Conservation (phyloP, 2,888 invertebrate species). For the Drosophila algonquin region DNA sequence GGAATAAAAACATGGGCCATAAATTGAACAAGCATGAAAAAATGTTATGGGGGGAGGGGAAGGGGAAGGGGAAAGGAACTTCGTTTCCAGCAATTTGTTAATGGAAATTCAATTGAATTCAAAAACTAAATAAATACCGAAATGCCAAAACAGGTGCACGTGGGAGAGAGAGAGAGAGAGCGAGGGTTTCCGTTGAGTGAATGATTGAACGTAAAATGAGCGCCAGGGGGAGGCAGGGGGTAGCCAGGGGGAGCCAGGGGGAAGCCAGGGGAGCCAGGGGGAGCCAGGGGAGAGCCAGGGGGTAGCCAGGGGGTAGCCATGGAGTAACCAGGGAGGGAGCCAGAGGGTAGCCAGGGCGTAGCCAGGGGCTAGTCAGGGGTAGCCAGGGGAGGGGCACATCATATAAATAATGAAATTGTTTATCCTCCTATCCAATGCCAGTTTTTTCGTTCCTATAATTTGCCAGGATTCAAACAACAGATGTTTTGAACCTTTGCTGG, state of each 20-base stretch:
- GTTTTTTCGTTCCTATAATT: constrained; percentile 5
- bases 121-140: constrained; percentile 68
- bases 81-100: constrained; percentile 64
- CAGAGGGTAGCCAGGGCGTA: background rate
- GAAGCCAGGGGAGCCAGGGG: too few species aligned
- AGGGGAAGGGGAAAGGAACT: background rate
- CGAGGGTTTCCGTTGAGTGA: constrained; percentile 25
- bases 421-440: background rate
- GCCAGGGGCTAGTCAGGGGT: too few species aligned
- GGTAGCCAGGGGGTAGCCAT: too few species aligned
- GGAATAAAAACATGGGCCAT: constrained; percentile 25
- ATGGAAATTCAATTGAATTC: constrained; percentile 74
- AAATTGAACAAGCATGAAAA: constrained; percentile 33
- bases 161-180: background rate
- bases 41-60: constrained; percentile 6
- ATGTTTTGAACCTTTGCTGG: background rate
- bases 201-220: constrained; percentile 16
- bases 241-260: too few species aligned
- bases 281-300: too few species aligned
- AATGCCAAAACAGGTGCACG: constrained; percentile 24
- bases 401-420: constrained; percentile 51
- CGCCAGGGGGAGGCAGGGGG: background rate
- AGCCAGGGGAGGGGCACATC: constrained; percentile 10
- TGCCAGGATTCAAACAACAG: constrained; percentile 2
- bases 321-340: too few species aligned